These are phyloP conservation scores for Theristicus caerulescens DNA, from an alignment of 2,113 vertebrate species.

Conservation along the genomic window DNA sequence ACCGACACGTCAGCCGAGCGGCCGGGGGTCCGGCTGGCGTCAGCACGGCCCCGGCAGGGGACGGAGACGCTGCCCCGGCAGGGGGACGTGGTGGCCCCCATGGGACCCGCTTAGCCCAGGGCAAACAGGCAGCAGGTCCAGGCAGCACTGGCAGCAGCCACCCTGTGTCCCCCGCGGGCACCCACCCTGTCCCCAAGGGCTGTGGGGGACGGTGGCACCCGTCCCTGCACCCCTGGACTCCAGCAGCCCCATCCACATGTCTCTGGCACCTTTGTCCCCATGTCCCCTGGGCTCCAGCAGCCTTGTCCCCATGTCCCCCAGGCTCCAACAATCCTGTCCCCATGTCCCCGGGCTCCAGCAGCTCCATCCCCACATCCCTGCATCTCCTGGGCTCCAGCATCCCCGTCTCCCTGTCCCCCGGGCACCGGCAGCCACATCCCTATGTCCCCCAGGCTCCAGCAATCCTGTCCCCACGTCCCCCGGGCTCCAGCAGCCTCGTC, in stretches of 20 bases:
- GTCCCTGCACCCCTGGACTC: background rate
- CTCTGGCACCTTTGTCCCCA: background rate
- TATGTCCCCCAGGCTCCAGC: background rate
- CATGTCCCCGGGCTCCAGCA: background rate
- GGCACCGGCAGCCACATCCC: background rate
- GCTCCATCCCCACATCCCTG: background rate
- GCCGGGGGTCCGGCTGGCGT: background rate
- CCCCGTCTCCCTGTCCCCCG: background rate
- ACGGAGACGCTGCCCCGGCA: background rate
- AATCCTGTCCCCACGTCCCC: background rate
- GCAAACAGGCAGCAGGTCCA: background rate
- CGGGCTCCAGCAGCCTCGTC: no score
- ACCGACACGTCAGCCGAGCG: background rate
- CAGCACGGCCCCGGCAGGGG: background rate
- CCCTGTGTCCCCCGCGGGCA: background rate
- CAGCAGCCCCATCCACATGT: background rate
- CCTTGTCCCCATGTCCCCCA: rapidly evolving
- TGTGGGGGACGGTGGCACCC: background rate
- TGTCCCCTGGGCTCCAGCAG: rapidly evolving
- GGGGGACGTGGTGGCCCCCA: background rate
- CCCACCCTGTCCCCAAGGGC: background rate
- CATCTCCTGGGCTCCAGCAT: rapidly evolving
- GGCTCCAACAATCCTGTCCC: no score
- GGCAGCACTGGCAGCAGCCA: background rate
- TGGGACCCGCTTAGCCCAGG: background rate